Evolutionary conservation across 2,797 vertebrate species (phyloP).

Genomic region (Linurgus olivaceus): DNA sequence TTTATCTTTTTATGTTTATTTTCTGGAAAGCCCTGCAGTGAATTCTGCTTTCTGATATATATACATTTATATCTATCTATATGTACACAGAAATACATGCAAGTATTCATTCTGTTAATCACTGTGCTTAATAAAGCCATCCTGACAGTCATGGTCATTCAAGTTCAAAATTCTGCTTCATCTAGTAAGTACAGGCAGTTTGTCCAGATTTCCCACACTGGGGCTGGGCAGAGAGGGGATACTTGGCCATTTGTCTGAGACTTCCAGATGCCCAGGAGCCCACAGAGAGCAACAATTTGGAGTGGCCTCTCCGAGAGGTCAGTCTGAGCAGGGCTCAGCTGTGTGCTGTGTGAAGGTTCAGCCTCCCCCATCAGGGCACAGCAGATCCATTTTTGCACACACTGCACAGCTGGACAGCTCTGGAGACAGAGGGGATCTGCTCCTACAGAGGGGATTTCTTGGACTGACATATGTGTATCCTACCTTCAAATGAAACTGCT

Average conservation of each 20-base stretch:
- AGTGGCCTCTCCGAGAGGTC: background rate
- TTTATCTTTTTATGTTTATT: conserved; percentile 44
- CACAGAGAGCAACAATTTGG: background rate
- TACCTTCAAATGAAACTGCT: background rate
- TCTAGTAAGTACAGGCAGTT: background rate
- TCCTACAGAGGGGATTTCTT: background rate
- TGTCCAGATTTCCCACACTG: background rate
- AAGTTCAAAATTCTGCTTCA: background rate
- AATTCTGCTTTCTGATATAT: background rate
- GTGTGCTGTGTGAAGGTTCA: background rate
- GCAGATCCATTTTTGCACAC: background rate
- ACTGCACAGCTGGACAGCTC: background rate
- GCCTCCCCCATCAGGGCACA: background rate
- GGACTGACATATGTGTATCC: background rate
- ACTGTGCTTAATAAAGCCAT: background rate
- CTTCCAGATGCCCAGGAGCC: background rate
- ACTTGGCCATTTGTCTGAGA: background rate
- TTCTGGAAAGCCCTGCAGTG: background rate
- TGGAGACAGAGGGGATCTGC: background rate
- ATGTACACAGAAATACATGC: background rate
- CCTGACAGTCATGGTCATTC: background rate
- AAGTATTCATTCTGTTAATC: background rate
- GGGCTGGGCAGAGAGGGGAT: background rate
- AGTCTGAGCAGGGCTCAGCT: background rate
- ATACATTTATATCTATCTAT: background rate